Evolutionary conservation across 2,113 vertebrate species (phyloP).

Genomic region (Uropsilus gracilis): DNA sequence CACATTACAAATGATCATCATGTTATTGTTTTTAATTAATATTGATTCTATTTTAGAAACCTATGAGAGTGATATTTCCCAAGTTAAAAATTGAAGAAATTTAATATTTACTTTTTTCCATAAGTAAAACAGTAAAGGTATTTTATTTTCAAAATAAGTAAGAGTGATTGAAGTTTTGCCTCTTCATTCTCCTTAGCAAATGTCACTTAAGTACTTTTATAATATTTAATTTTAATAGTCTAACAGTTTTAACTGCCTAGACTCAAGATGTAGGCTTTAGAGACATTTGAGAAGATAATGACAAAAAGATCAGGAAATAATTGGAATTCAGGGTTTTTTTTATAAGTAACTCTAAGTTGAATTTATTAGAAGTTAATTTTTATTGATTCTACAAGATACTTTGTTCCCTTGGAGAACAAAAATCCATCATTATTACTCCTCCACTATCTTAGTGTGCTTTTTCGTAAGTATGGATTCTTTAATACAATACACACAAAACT

Average conservation of each 20-base stretch:
- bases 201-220: not conserved
- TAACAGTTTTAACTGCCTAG: constrained; percentile 25
- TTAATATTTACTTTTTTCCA: not conserved
- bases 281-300: constrained; percentile 50
- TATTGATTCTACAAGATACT: constrained; percentile 49
- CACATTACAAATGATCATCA: constrained; percentile 24
- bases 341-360: constrained; percentile 59
- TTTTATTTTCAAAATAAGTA: constrained; percentile 66
- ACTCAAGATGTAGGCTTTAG: constrained; percentile 50
- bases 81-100: constrained; percentile 53
- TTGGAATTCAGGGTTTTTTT: constrained; percentile 53
- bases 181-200: not conserved
- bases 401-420: not conserved
- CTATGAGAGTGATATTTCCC: not conserved
- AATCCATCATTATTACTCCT: not conserved
- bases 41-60: constrained; percentile 29
- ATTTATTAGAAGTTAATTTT: constrained; percentile 59
- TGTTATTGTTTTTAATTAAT: constrained; percentile 48
- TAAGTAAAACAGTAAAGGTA: constrained; percentile 52
- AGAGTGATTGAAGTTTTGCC: not conserved
- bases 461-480: not conserved
- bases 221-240: constrained; percentile 54
- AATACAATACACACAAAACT: not conserved
- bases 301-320: constrained; percentile 60
- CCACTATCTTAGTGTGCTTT: not conserved